phyloP scores from a whole-genome alignment of 2,797 vertebrate species.

The Smutsia gigantea region DNA sequence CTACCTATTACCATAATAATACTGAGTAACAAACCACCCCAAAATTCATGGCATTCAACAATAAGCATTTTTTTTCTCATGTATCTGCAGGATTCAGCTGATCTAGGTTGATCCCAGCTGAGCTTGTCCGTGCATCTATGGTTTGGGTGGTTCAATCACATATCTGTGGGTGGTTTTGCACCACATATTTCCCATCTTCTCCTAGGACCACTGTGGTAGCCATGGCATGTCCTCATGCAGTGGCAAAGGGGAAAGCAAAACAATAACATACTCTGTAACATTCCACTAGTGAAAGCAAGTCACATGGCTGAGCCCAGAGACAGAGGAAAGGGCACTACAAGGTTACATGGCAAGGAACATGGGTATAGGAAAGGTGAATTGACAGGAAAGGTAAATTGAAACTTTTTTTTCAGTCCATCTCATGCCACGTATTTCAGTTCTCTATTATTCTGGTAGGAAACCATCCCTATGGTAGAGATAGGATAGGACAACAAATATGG shows the following conservation, averaged over 20 bases:
- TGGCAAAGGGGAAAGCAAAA: background rate
- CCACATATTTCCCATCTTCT: background rate
- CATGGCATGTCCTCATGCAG: background rate
- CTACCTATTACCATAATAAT: background rate
- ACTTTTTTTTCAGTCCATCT: background rate
- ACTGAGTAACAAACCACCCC: background rate
- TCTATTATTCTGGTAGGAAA: background rate
- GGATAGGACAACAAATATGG: background rate
- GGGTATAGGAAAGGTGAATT: background rate
- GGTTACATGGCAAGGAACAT: background rate
- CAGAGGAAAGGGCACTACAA: background rate
- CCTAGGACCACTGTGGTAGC: background rate
- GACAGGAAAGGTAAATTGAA: background rate
- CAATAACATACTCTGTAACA: background rate
- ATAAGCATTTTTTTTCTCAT: background rate
- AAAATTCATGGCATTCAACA: background rate
- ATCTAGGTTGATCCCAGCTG: background rate
- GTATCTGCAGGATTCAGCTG: background rate
- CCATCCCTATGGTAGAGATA: background rate
- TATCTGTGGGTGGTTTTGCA: background rate
- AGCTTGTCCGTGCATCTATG: background rate
- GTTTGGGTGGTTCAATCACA: background rate
- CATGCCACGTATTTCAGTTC: background rate
- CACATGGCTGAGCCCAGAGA: background rate
- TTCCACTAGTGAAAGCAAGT: background rate